phyloP scores from a whole-genome alignment of 2,888 invertebrate genomes.

The Dysmachus trigonus region DNA sequence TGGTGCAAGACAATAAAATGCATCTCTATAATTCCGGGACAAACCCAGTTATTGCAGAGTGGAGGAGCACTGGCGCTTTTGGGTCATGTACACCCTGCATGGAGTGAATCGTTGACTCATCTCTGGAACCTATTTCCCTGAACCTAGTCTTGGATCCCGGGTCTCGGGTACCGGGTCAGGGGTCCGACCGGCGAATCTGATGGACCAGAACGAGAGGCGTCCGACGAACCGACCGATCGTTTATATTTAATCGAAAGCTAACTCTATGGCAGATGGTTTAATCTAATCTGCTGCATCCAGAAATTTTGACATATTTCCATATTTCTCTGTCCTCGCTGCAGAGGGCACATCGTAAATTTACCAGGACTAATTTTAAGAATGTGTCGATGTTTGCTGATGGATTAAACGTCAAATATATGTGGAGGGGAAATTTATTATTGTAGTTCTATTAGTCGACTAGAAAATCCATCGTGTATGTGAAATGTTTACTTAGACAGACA shows the following conservation, averaged over 20 bases:
- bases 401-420: background rate
- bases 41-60: background rate
- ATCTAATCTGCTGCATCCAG: background rate
- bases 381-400: background rate
- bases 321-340: background rate
- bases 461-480: background rate
- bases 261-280: background rate
- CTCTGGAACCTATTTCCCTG: background rate
- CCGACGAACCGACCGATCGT: background rate
- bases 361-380: background rate
- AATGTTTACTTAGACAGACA: background rate
- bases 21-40: background rate
- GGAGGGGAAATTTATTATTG: background rate
- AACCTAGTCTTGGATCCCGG: background rate
- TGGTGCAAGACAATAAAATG: background rate
- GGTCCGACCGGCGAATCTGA: background rate
- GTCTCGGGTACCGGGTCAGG: no score
- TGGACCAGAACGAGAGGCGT: background rate
- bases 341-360: background rate
- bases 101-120: background rate
- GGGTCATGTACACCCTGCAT: background rate
- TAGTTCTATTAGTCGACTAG: background rate
- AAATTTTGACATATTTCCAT: slow-evolving; percentile 1
- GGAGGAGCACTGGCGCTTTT: background rate
- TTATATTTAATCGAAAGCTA: background rate